These are phyloP conservation scores for Myotis planiceps DNA, from an alignment of 2,797 vertebrate genomes.

Conservation along the genomic window DNA sequence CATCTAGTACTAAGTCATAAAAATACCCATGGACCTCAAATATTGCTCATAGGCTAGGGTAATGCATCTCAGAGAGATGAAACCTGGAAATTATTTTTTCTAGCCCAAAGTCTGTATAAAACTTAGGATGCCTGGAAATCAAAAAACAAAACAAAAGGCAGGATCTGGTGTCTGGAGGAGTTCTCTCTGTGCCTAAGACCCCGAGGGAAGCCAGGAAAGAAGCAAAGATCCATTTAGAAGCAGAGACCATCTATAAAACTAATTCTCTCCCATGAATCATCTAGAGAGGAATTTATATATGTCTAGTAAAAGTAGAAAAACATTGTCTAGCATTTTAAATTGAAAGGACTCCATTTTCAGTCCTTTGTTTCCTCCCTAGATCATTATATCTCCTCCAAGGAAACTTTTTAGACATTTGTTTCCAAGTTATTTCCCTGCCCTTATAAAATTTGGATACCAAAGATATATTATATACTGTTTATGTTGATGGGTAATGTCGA, in stretches of 20 bases:
- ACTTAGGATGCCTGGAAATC: background rate
- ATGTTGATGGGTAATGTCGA: background rate
- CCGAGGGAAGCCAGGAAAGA: constrained; percentile 23
- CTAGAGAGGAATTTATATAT: constrained; percentile 37
- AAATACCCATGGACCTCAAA: constrained; percentile 14
- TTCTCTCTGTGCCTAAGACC: background rate
- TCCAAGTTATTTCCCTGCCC: background rate
- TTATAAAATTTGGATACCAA: background rate
- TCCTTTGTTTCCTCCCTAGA: background rate
- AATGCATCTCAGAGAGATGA: background rate
- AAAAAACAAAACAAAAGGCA: background rate
- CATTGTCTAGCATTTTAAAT: constrained; percentile 6
- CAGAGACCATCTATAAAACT: constrained; percentile 39
- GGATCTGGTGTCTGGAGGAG: background rate
- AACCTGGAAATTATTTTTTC: constrained; percentile 8
- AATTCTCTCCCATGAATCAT: constrained; percentile 34
- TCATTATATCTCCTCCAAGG: background rate
- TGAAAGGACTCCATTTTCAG: background rate
- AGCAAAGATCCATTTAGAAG: constrained; percentile 23
- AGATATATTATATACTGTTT: background rate
- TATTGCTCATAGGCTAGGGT: background rate
- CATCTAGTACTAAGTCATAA: constrained; percentile 27
- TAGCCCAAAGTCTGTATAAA: background rate
- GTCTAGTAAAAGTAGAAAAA: constrained; percentile 35
- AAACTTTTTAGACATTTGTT: background rate